Base-by-base conservation (phyloP, 2,888 invertebrate genomes). In the Pyrrhosoma nymphula region DNA sequence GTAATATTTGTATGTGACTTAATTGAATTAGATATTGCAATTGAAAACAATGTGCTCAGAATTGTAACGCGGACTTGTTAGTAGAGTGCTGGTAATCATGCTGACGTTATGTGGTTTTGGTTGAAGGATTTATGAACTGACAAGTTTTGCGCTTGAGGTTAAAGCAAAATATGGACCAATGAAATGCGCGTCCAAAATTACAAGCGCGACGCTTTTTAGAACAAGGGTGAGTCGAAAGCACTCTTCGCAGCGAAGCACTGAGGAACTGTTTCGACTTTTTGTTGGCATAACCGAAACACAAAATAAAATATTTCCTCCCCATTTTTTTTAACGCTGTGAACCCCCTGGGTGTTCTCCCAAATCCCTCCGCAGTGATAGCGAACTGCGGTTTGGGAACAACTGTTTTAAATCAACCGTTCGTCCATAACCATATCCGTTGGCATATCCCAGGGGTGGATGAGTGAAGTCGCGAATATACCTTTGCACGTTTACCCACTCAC, bases 401-500 rank as follows among this genome's bases (percentile, higher is more conserved):
- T 30, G 82, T 35, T 82, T 30, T 82, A 82, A 82, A 82, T 82
- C 30, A 82, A 82, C 82, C 82, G 82, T 35, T 35, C 82, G 82
- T 35, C 82, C 82, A 35, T 18, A 35, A n/a, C 82, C 16, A 82
- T 82, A 16, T 35, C 30, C 82, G 30, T 35, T 4, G 82, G 82
- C 30, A 82, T 82, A 35, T 35, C 35, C n/a, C 82, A 30, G 82
- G 35, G 30, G n/a, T 35, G 35, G 30, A 14, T 35, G 82, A 1
- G 30, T 8, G 30, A 82, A 82, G 26, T 82, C 18, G 82, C 35
- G 35, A 82, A 35, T 35, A 82, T 82, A 35, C 30, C 26, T 82
- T 82, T 18, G 82, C 82, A 35, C 35, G 35, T 82, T 82, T 82
- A 35, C 35, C 16, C 35, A 35, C 6, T 47, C 82, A 14, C 23